Evolutionary conservation across 2,113 vertebrate genomes (phyloP), one percentile per base, ranked within the genome.

Genomic region (Arenaria interpres): DNA sequence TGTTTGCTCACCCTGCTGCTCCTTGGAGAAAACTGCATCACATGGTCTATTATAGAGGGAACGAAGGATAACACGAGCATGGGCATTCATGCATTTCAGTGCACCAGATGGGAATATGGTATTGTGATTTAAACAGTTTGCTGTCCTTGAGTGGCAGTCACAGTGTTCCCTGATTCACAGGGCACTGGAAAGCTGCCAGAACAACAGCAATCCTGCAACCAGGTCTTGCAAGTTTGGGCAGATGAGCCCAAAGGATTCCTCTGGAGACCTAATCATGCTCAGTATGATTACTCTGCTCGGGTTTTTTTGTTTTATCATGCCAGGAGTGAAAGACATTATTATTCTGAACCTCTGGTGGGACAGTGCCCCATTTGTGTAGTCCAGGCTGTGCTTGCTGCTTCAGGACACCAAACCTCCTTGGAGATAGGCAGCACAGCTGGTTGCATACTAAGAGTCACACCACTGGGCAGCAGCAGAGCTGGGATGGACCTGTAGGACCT

Each of bases 71-170:
- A 50, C 79, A 90, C 2, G 0, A 88, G 76, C 88, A 39, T 4
- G 68, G 64, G 76, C 79, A 90, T 59, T 81, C 94, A 39, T 92
- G 95, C 93, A 77, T 95, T 92, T 95, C 91, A 77, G 72, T 45
- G 76, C 83, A 86, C 68, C 93, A 95, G 95, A 95, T 90, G 86
- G 96, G 89, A 94, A 96, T 93, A 90, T 27, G 53, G 79, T 77
- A 80, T 84, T 96, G 86, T 57, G 59, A 51, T 96, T 95, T 92
- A 90, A 95, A 89, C 37, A 62, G 79, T 86, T 86, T 93, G 46
- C 59, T 92, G 94, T 93, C 95, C 95, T 96, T 97, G 95, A 95
- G 72, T 86, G 83, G 50, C 72, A 95, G 83, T 81, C 72, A 43
- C 71, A 86, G 62, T 50, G 67, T 69, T 97, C 79, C 59, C 90